A percentile compares a stretch with the other conserved stretches of the same genome.
phyloP scores from a whole-genome alignment of 2,888 invertebrate genomes.

The Actias luna region DNA sequence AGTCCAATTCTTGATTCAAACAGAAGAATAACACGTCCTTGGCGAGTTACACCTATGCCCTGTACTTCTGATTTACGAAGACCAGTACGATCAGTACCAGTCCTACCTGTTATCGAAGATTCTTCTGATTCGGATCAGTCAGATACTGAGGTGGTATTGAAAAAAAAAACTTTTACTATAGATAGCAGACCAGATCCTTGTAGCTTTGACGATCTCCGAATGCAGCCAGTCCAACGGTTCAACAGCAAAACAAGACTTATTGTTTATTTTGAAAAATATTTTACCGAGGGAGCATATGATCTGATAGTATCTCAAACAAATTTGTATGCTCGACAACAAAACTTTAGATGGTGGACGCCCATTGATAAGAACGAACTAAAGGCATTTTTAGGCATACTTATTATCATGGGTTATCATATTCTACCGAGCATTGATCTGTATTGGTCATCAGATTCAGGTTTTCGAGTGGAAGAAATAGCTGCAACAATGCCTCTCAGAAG shows the following conservation, averaged over 20 bases:
- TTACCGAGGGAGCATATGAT: conserved; percentile 3
- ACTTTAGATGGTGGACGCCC: conserved; percentile 4
- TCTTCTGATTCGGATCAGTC: too few relatives aligned
- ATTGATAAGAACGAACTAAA: conserved; percentile 23
- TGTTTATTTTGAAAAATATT: conserved; percentile 18
- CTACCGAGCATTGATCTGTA: conserved; percentile 29
- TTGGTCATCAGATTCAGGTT: conserved; percentile 30
- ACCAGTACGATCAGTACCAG: too few relatives aligned
- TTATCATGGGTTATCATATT: conserved; percentile 29
- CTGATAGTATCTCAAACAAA: conserved; percentile 7
- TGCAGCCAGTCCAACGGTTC: too few relatives aligned
- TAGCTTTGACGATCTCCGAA: too few relatives aligned
- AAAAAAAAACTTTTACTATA: too few relatives aligned
- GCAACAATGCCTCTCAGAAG: conserved; percentile 28
- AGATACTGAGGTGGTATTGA: too few relatives aligned
- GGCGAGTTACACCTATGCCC: too few relatives aligned
- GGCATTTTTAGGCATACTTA: conserved; percentile 32
- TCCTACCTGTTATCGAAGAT: too few relatives aligned
- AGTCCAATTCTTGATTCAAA: too few relatives aligned
- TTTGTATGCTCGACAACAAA: conserved; percentile 12
- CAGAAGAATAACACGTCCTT: too few relatives aligned
- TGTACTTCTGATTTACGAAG: too few relatives aligned
- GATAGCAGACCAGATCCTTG: too few relatives aligned
- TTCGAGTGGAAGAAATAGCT: conserved; percentile 26
- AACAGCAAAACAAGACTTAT: conserved; percentile 12